Base-by-base conservation (phyloP, 2,113 vertebrate species). In the Muscicapa adusta region DNA sequence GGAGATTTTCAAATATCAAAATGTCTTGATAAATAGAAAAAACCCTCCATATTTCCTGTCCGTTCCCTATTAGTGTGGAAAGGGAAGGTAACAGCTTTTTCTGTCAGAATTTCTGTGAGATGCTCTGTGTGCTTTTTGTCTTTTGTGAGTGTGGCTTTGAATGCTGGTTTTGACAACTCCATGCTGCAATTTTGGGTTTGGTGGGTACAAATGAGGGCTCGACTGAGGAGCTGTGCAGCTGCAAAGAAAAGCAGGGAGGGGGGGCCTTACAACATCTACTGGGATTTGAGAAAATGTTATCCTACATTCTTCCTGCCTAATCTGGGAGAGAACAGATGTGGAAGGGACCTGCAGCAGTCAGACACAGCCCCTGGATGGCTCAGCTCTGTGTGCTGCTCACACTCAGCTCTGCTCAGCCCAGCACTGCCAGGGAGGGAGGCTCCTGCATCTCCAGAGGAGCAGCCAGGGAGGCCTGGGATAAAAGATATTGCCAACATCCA, bases 101-200 rank as follows among this genome's bases (percentile, higher is more conserved):
- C 77, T 89, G 91, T 62, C 89, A 90, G 79, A 51, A 66, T 79
- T 85, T 73, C 89, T 89, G 78, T 34, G 45, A 74, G 78, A 56
- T 73, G 47, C 34, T 92, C 51, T 66, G 67, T 42, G 60, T 76
- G 84, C 70, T 85, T 88, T 93, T 85, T 82, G 50, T 88, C 85
- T 93, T 40, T 43, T 48, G 33, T 47, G n/a, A 93, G 80, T 28
- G 58, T 80, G 88, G 82, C 68, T 96, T 72, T 93, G 89, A 78
- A 45, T 36, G 56, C 81, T 80, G 74, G 50, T 79, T 93, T 91
- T 94, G 93, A 89, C 81, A 95, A 74, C 70, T 22, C 7, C 71
- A 42, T 4, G 85, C 87, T 93, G 93, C 94, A 95, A 1, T 89
- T 94, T 92, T 47, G 87, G 85, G 82, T 94, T 92, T 94, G 88